Evolutionary conservation across 30 jellyfish, hydroid and myxozoan genomes (phyloP).

Genomic region (Morbakka virulenta): DNA sequence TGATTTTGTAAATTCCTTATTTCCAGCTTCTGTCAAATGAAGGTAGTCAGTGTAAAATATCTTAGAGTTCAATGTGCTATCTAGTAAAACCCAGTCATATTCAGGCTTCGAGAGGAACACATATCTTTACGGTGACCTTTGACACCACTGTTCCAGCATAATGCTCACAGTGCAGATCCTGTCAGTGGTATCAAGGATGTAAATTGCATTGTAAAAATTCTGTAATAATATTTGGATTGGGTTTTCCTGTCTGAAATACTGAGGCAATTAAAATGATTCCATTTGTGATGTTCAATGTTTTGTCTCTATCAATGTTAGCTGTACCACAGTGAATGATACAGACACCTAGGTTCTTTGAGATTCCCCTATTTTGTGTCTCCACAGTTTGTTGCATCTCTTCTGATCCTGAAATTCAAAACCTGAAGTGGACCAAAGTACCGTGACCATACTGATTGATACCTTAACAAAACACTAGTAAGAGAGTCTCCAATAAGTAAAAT

Average conservation of each 20-base stretch:
- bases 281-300: conserved; percentile 81
- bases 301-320: conserved; percentile 71
- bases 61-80: conserved; percentile 67
- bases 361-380: conserved; percentile 72
- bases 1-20: conserved; percentile 73
- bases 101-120: conserved; percentile 86
- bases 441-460: conserved; percentile 78
- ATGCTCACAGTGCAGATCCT: conserved; percentile 73
- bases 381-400: conserved; percentile 95
- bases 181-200: conserved; percentile 62
- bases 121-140: conserved; percentile 72
- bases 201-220: conserved; percentile 86
- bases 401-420: conserved; percentile 82
- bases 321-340: conserved; percentile 93
- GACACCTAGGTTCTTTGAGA: conserved; percentile 60
- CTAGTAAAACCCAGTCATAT: conserved; percentile 77
- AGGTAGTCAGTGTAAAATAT: conserved; percentile 59
- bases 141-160: conserved; percentile 61
- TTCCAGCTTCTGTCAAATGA: conserved; percentile 84
- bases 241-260: conserved; percentile 85
- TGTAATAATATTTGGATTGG: conserved; percentile 80
- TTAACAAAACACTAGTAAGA: conserved; percentile 72
- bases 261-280: conserved; percentile 88
- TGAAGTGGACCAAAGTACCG: conserved; percentile 74
- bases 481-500: conserved; percentile 82